These are phyloP conservation scores for Heliconius aoede DNA, from an alignment of 2,888 invertebrate genomes.

Conservation along the genomic window DNA sequence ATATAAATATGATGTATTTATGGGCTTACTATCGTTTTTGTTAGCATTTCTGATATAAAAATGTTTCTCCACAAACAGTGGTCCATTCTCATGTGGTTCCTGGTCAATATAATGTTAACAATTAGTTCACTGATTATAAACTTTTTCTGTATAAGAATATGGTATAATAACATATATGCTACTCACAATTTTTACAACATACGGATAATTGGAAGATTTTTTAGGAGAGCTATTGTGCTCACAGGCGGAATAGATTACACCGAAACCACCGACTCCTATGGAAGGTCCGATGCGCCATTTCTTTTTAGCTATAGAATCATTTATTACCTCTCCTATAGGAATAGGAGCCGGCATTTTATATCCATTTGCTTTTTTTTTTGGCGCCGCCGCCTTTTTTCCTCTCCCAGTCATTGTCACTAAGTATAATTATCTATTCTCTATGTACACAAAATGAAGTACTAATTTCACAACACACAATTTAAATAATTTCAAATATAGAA, in stretches of 20 bases:
- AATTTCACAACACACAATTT: conserved; percentile 11
- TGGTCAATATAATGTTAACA: conserved; percentile 61
- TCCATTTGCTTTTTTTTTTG: conserved; percentile 74
- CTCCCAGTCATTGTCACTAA: conserved; percentile 63
- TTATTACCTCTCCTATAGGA: conserved; percentile 89
- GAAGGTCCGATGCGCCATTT: conserved; percentile 94
- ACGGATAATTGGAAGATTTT: conserved; percentile 83
- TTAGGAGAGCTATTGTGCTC: conserved; percentile 81
- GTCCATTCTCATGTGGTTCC: conserved; percentile 97
- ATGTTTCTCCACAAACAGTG: conserved; percentile 96
- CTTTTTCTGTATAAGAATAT: background rate
- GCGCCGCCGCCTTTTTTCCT: conserved; percentile 69
- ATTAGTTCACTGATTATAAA: background rate
- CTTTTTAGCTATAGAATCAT: conserved; percentile 88
- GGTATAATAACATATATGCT: too few species aligned
- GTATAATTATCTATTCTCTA: conserved; percentile 24
- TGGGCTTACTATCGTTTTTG: conserved; percentile 86
- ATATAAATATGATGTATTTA: background rate
- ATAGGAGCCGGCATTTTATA: conserved; percentile 88
- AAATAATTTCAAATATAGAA: background rate
- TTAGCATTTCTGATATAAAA: conserved; percentile 92
- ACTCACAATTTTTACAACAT: conserved; percentile 87
- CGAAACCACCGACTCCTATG: conserved; percentile 96
- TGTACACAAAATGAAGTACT: conserved; percentile 27
- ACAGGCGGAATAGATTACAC: conserved; percentile 94